Base-by-base conservation (phyloP, 2,797 vertebrate species). In the Chiloscyllium punctatum region DNA sequence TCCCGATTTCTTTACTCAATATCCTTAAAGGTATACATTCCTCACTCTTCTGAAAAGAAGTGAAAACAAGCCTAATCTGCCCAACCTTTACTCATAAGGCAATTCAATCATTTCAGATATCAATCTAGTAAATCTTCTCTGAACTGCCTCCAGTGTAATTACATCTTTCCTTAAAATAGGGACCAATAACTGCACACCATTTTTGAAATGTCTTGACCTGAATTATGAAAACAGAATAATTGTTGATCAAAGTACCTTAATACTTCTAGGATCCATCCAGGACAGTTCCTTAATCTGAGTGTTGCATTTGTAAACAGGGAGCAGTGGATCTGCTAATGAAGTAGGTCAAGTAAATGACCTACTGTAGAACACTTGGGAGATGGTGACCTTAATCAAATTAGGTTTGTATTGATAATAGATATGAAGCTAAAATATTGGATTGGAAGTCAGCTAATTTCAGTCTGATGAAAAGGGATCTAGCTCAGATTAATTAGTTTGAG, bases 321-420 rank as follows among this genome's bases (percentile, higher is more conserved):
- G 77, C 13, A 79, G 18, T 79, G n/a, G 16, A 42, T 82, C 77
- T 82, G 37, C 15, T 82, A 42, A 5, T 21, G 79, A 42, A 82
- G 79, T 82, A 42, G 79, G 37, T 42, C 79, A 82, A 82, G 79
- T 82, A 82, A 42, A 18, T 42, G 79, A 82, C 79, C 79, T 42
- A 42, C n/a, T 21, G 4, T 82, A 42, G 37, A 21, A 21, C 79
- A 82, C 37, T 82, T 42, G 37, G 37, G 79, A 42, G 21, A 42
- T 84, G 18, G 79, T 48, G 79, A 84, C 37, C 79, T 84, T 84
- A 84, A 84, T 84, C 79, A 42, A 84, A 48, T 84, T 84, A 84
- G 18, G 37, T 84, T 84, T 7, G 2, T 84, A 48, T 84, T 84
- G 37, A 84, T 42, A 42, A 82, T 21, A 84, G 79, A 84, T 84